Percentiles rank a stretch among this genome's conserved stretches.
phyloP scores from a whole-genome alignment of 2,888 invertebrate genomes.

The Nomada hirtipes region DNA sequence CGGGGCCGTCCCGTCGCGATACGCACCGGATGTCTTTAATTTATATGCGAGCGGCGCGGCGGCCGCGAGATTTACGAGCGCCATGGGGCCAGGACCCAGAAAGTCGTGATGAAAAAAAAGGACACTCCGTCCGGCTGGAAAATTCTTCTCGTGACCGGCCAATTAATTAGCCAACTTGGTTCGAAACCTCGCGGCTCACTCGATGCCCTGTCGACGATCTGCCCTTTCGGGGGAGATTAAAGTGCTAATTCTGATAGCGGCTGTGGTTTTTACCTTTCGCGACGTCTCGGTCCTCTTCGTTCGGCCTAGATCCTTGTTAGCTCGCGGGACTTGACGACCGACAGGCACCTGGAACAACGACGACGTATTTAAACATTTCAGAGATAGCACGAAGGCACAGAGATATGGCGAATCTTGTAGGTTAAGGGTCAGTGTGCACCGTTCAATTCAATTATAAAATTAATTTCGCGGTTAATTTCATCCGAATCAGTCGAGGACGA shows the following conservation, averaged over 20 bases:
- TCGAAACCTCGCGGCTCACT: not conserved
- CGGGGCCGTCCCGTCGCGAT: constrained; percentile 49
- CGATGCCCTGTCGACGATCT: not conserved
- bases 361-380: too few relatives aligned
- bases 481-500: not conserved
- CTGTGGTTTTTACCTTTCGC: not conserved
- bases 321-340: too few relatives aligned
- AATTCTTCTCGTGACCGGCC: not conserved
- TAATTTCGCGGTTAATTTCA: not conserved
- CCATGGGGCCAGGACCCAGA: not conserved
- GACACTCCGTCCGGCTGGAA: not conserved
- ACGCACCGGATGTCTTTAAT: constrained; percentile 60
- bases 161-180: constrained; percentile 45
- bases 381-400: too few relatives aligned
- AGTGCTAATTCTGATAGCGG: not conserved
- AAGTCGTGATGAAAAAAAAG: not conserved
- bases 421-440: too few relatives aligned
- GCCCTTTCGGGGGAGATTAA: not conserved
- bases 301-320: not conserved
- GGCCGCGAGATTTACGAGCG: constrained; percentile 41
- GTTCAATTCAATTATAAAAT: not conserved
- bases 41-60: constrained; percentile 57
- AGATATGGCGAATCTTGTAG: too few relatives aligned
- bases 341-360: not conserved
- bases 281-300: not conserved